Evolutionary conservation across 2,113 vertebrate species (phyloP), one percentile per base, ranked within the genome.

Genomic region (Delphinapterus leucas): DNA sequence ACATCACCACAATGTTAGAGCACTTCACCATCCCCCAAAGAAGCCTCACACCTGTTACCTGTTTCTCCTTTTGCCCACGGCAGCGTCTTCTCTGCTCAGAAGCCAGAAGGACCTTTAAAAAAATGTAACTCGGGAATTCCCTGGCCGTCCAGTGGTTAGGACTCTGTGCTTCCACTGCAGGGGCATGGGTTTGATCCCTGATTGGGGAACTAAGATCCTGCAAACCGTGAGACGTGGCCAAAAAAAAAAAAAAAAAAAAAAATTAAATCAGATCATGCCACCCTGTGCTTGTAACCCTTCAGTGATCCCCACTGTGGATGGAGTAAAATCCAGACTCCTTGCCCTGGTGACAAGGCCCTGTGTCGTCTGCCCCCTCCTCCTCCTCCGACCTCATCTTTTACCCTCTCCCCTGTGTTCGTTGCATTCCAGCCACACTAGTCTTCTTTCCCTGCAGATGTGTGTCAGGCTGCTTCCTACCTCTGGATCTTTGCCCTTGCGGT

Each of bases 361-460:
- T 10, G 58, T 11, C 13, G 1, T 11, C 21, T 13, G 11, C 26
- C 53, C 11, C 9, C 5, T 18, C 20, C 26, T 20, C 15, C 68
- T 60, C 23, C 10, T 26, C 60, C 25, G 13, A 18, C 65, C 33
- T n/a, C 23, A 15, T 28, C 21, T 31, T 9, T 44, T 14, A 21
- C 36, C 67, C 7, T 26, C 8, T 47, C 26, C 18, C 88, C 53
- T 0, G 9, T 8, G 36, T 5, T 21, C 1, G 13, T 18, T 33
- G 33, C 23, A 2, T 65, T 31, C 60, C 21, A 18, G 58, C 58
- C 0, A 0, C 23, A 3, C 7, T 7, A 1, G 41, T 21, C 3
- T 36, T 10, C 31, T 28, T 44, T n/a, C 21, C 20, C 1, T 13
- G 76, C 76, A 31, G 15, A 6, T 1, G 25, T 9, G 6, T 11